Evolutionary conservation across 2,888 invertebrate species (phyloP).

Genomic region (Hypercompe scribonia): DNA sequence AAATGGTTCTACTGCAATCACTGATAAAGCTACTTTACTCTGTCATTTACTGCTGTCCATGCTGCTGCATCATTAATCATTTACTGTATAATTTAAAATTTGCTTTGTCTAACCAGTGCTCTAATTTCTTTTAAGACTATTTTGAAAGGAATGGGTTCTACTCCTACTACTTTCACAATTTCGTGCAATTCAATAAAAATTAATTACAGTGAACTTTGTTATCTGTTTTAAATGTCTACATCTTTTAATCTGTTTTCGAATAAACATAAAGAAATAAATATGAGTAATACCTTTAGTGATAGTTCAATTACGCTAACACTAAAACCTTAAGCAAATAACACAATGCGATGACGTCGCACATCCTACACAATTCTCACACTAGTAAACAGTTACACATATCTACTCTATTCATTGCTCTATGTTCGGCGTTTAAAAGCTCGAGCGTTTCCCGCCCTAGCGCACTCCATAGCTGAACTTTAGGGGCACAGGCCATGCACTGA

Average conservation of each 20-base stretch:
- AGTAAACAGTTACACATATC: slow-evolving; percentile 31
- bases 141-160: too few species aligned
- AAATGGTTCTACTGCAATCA: too few species aligned
- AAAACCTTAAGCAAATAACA: neutral
- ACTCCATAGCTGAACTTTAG: slow-evolving; percentile 63
- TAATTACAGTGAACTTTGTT: neutral
- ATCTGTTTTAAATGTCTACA: too few species aligned
- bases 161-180: neutral
- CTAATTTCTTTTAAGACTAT: too few species aligned
- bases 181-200: neutral
- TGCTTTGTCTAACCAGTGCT: too few species aligned
- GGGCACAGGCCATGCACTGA: slow-evolving; percentile 59
- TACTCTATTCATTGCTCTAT: slow-evolving; percentile 61
- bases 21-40: too few species aligned
- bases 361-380: slow-evolving; percentile 59
- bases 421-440: slow-evolving; percentile 76
- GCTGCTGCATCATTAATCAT: too few species aligned
- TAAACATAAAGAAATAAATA: neutral
- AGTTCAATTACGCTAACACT: neutral
- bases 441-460: slow-evolving; percentile 73
- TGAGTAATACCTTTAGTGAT: neutral
- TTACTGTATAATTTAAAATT: too few species aligned
- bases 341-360: slow-evolving; percentile 55
- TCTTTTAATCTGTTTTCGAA: neutral
- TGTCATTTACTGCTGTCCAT: too few species aligned